Conservation (phyloP, 2,797 vertebrate species). For the Chaetodon trifasciatus region DNA sequence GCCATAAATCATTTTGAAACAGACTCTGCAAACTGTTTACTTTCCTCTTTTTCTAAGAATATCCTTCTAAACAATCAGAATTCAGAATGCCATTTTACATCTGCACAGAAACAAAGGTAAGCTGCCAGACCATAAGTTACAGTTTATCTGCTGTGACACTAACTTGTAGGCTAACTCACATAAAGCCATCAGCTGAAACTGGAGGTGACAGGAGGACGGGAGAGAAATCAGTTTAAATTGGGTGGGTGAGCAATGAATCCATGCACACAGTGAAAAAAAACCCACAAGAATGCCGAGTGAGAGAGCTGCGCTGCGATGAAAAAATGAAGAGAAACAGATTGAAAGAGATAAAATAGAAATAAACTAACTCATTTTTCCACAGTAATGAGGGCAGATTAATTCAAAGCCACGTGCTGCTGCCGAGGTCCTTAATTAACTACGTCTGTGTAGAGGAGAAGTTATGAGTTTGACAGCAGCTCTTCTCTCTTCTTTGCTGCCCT, state of each 20-base stretch:
- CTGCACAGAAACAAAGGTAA: conserved; percentile 5
- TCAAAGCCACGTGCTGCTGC: conserved; percentile 55
- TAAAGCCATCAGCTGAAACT: conserved; percentile 57
- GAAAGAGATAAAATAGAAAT: conserved; percentile 57
- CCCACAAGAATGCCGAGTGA: not conserved
- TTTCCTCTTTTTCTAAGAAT: not conserved
- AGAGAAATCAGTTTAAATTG: conserved; percentile 55
- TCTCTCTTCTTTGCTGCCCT: conserved; percentile 35
- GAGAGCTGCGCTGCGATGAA: not conserved
- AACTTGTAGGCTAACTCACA: conserved; percentile 36
- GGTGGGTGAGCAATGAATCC: conserved; percentile 40
- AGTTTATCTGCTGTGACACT: conserved; percentile 48
- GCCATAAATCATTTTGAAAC: conserved; percentile 1
- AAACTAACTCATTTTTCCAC: conserved; percentile 55
- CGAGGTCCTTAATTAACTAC: conserved; percentile 69
- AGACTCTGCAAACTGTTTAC: not conserved
- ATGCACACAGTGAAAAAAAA: not conserved
- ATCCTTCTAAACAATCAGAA: conserved; percentile 17
- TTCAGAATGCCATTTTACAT: conserved; percentile 23
- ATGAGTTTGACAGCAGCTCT: conserved; percentile 61
- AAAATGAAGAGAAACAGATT: conserved; percentile 33
- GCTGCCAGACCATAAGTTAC: conserved; percentile 16
- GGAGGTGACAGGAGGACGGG: conserved; percentile 52
- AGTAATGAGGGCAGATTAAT: conserved; percentile 71
- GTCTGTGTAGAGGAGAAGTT: conserved; percentile 46